A percentile compares a stretch with the other conserved stretches of the same genome.
phyloP scores from a whole-genome alignment of 2,113 vertebrate genomes.

The Semnornis frantzii region DNA sequence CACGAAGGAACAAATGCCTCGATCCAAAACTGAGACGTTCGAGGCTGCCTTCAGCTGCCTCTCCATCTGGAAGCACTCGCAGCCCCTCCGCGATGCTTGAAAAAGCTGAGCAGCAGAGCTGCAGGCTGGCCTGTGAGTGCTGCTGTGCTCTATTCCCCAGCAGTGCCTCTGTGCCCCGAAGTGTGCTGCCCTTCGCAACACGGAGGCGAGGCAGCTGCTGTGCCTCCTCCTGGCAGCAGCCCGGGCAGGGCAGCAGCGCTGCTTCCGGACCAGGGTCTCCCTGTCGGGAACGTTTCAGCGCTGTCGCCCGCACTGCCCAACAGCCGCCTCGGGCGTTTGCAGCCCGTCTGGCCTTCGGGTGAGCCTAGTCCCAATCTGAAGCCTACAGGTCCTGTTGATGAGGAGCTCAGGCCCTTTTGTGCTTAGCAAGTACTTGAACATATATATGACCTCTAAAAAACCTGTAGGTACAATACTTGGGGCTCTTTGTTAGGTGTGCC shows the following conservation, averaged over 20 bases:
- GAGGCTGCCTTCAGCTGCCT: neutral
- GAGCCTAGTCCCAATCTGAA: neutral
- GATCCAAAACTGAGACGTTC: neutral
- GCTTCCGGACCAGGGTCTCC: neutral
- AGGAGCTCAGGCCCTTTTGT: neutral
- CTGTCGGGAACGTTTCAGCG: neutral
- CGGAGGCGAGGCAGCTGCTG: rapidly evolving
- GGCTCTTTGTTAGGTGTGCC: neutral
- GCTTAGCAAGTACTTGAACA: neutral
- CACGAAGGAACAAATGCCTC: neutral
- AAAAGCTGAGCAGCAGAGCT: neutral
- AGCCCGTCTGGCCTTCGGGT: neutral
- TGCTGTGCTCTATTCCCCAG: rapidly evolving
- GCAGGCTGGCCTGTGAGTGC: neutral
- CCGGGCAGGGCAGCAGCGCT: neutral
- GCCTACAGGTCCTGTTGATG: neutral
- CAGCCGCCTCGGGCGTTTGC: neutral
- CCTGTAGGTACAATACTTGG: neutral
- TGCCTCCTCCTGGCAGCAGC: neutral
- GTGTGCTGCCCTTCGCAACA: neutral
- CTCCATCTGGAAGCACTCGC: neutral
- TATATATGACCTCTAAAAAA: neutral
- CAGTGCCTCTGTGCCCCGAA: rapidly evolving
- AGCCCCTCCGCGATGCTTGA: neutral
- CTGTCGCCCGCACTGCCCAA: too few relatives aligned